Evolutionary conservation across 2,888 invertebrate species (phyloP).

Genomic region (Philhelius pedissequus): DNA sequence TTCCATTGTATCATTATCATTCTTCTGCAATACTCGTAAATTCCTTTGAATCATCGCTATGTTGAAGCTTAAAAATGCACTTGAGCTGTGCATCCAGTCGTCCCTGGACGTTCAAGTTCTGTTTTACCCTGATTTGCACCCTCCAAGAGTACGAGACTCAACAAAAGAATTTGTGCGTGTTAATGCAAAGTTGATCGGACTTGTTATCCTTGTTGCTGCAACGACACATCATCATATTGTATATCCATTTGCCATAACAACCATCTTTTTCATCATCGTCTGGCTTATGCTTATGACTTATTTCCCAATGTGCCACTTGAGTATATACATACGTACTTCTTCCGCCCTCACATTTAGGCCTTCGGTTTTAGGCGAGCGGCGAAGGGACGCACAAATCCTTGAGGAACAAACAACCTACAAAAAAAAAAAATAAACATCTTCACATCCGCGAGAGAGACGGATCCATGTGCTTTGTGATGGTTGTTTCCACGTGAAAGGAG

Average conservation of each 20-base stretch:
- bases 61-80: neutral
- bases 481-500: neutral
- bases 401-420: neutral
- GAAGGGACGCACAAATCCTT: neutral
- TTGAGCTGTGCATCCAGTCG: neutral
- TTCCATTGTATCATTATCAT: neutral
- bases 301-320: neutral
- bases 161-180: constrained; percentile 31
- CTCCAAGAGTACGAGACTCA: neutral
- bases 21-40: neutral
- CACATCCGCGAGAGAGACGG: neutral
- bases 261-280: neutral
- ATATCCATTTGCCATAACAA: neutral
- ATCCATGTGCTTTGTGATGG: neutral
- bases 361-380: neutral
- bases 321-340: neutral
- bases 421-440: neutral
- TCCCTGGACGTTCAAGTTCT: neutral
- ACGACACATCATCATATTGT: constrained; percentile 12
- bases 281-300: neutral
- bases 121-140: neutral
- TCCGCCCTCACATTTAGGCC: neutral
- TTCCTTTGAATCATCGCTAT: neutral
- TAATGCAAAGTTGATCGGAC: constrained; percentile 51
- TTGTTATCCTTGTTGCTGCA: constrained; percentile 34